These are phyloP conservation scores for Brenthis daphne DNA, from an alignment of 2,888 invertebrate species.

Conservation along the genomic window DNA sequence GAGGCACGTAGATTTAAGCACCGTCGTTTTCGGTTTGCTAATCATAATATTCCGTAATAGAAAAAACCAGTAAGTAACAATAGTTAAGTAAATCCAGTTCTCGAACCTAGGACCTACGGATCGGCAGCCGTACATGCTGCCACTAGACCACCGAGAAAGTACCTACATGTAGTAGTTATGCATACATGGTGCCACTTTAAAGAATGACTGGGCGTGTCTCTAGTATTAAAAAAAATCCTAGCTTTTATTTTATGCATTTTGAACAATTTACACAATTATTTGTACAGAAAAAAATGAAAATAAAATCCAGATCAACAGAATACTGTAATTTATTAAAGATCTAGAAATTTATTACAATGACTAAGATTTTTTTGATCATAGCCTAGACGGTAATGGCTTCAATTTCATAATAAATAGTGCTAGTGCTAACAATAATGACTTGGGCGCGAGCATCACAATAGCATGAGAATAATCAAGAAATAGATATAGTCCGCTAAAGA, in stretches of 20 bases:
- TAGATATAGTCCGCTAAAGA: not conserved
- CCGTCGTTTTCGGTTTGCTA: too few species aligned
- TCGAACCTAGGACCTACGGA: too few species aligned
- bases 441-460: slow-evolving; percentile 9
- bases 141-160: too few species aligned
- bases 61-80: too few species aligned
- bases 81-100: too few species aligned
- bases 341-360: slow-evolving; percentile 63
- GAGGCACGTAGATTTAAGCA: too few species aligned
- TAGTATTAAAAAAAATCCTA: too few species aligned
- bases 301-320: slow-evolving; percentile 54
- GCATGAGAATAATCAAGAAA: not conserved
- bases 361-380: slow-evolving; percentile 55
- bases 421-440: slow-evolving; percentile 34
- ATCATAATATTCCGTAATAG: too few species aligned
- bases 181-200: too few species aligned
- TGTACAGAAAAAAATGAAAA: slow-evolving; percentile 40
- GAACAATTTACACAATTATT: not conserved
- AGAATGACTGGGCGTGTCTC: too few species aligned
- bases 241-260: not conserved
- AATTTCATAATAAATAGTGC: slow-evolving; percentile 31
- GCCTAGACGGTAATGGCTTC: slow-evolving; percentile 38
- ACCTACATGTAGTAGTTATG: too few species aligned
- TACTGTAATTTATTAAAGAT: slow-evolving; percentile 81
- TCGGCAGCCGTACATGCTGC: too few species aligned